These are phyloP conservation scores for Muscina levida DNA, from an alignment of 2,888 invertebrate species.

Conservation along the genomic window DNA sequence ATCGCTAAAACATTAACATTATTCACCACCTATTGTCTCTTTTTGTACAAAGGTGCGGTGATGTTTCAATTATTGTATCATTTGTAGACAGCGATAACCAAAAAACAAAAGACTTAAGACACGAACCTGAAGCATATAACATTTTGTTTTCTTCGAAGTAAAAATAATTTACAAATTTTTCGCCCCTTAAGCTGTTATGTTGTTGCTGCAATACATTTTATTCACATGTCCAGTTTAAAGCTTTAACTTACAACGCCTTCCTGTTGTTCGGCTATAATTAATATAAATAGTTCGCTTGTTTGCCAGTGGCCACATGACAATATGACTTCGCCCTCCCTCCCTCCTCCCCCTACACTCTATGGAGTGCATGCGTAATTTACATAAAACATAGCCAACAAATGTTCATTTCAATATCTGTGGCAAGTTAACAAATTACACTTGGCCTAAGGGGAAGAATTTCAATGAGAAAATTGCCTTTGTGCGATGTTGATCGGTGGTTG, in stretches of 20 bases:
- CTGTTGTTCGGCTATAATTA: slow-evolving; percentile 52
- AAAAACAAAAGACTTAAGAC: slow-evolving; percentile 49
- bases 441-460: slow-evolving; percentile 25
- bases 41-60: no score
- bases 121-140: slow-evolving; percentile 34
- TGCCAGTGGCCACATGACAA: neutral
- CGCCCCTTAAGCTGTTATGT: neutral
- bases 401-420: neutral
- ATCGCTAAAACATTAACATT: no score
- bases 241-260: slow-evolving; percentile 16
- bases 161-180: slow-evolving; percentile 36
- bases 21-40: no score
- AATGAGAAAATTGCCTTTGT: slow-evolving; percentile 42
- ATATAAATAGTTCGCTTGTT: slow-evolving; percentile 55
- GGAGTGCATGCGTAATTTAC: slow-evolving; percentile 51
- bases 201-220: no score
- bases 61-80: neutral
- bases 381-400: slow-evolving; percentile 48
- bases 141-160: slow-evolving; percentile 1
- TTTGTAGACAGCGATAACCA: neutral
- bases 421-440: slow-evolving; percentile 34
- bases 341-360: slow-evolving; percentile 20
- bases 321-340: neutral
- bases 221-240: neutral
- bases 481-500: slow-evolving; percentile 55